phyloP scores from a whole-genome alignment of 92 coral and sea anemone species.

The Porites evermanni region DNA sequence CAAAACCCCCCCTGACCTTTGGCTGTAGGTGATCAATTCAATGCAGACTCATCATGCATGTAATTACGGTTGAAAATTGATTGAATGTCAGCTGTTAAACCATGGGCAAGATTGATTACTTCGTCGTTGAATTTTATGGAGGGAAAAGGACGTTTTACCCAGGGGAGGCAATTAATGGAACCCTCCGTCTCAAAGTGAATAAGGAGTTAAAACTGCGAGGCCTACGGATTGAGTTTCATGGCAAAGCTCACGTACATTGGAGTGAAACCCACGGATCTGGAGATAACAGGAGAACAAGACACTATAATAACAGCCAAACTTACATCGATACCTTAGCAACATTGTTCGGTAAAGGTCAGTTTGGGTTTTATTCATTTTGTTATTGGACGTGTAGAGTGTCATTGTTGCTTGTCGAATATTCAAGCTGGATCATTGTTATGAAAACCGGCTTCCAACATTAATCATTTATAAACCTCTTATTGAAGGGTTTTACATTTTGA shows the following conservation, averaged over 20 bases:
- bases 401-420: too few relatives aligned
- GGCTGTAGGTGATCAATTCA: too few relatives aligned
- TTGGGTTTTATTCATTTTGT: too few relatives aligned
- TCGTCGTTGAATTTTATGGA: slow-evolving; percentile 74
- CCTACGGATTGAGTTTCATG: slow-evolving; percentile 84
- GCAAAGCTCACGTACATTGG: slow-evolving; percentile 88
- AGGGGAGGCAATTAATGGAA: slow-evolving; percentile 85
- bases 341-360: slow-evolving; percentile 90
- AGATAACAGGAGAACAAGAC: slow-evolving; percentile 61
- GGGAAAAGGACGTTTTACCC: slow-evolving; percentile 83
- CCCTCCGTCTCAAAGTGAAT: slow-evolving; percentile 69
- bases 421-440: too few relatives aligned
- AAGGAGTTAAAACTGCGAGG: slow-evolving; percentile 91
- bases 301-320: slow-evolving; percentile 57
- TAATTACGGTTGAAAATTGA: too few relatives aligned
- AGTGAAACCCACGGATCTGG: slow-evolving; percentile 82
- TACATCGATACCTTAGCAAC: slow-evolving; percentile 84
- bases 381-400: too few relatives aligned
- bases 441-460: too few relatives aligned
- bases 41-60: too few relatives aligned
- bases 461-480: slow-evolving; percentile 1
- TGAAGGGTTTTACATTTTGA: slow-evolving; percentile 3
- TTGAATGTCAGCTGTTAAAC: not conserved
- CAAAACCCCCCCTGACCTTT: too few relatives aligned
- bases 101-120: slow-evolving; percentile 91